These are phyloP conservation scores for Phrynocephalus versicolor DNA, from an alignment of 2,113 vertebrate species.

Conservation along the genomic window DNA sequence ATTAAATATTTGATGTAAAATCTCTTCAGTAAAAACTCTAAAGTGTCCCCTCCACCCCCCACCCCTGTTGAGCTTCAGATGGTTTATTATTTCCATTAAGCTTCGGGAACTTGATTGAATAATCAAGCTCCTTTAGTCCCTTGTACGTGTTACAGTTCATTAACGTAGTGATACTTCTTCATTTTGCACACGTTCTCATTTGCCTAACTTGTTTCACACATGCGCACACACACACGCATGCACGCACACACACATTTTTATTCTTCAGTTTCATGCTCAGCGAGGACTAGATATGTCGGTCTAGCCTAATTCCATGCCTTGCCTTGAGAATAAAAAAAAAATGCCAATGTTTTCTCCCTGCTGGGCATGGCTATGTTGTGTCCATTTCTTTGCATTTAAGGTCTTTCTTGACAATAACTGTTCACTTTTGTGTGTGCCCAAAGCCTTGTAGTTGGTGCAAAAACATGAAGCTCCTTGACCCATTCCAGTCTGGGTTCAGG, in stretches of 20 bases:
- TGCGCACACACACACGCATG: too few relatives aligned
- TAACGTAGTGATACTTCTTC: conserved; percentile 64
- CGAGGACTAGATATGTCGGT: neutral
- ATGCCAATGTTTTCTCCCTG: too few relatives aligned
- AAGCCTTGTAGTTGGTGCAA: too few relatives aligned
- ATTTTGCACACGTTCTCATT: conserved; percentile 31
- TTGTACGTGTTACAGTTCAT: conserved; percentile 62
- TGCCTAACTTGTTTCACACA: conserved; percentile 34
- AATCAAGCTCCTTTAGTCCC: conserved; percentile 63
- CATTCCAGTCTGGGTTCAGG: too few relatives aligned
- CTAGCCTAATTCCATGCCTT: too few relatives aligned
- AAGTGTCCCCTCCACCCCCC: conserved; percentile 17
- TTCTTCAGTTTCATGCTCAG: neutral
- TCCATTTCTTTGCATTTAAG: too few relatives aligned
- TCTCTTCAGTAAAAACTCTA: conserved; percentile 56
- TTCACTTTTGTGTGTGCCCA: too few relatives aligned
- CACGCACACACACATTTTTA: too few relatives aligned
- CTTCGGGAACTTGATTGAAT: conserved; percentile 70
- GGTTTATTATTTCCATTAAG: conserved; percentile 72
- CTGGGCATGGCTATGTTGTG: too few relatives aligned
- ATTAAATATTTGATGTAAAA: conserved; percentile 70
- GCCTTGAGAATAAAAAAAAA: too few relatives aligned
- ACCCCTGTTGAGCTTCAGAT: conserved; percentile 46
- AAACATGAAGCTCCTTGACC: too few relatives aligned
- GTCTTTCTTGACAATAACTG: too few relatives aligned